Evolutionary conservation across 2,797 vertebrate species (phyloP), one percentile per base, ranked within the genome.

Genomic region (Miichthys miiuy): DNA sequence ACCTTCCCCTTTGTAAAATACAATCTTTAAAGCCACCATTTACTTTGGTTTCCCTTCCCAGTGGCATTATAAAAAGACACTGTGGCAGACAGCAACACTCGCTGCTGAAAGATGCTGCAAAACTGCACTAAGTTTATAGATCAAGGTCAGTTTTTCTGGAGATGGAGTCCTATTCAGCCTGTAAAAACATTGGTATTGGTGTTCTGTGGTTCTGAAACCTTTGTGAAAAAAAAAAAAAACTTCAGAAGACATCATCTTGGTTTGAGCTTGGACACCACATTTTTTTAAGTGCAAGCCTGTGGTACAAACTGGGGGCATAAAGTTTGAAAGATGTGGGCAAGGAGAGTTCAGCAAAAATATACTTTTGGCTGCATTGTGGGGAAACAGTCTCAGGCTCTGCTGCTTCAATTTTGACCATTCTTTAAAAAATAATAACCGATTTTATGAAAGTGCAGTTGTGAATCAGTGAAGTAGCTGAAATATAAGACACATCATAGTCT

Each of bases 171-270:
- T 21, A 38, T 20, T 58, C 30, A 51, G n/a, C 50, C 48, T 14
- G 1, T 46, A 10, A 54, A 65, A 52, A 41, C n/a, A 46, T 14
- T 25, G 34, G 34, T 12, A 18, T 54, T 16, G 27, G 41, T 7
- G 16, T 50, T 73, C 16, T 41, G 65, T 52, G 17, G 14, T 16
- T 38, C 18, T 27, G 61, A 16, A 44, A 20, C 23, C 23, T 48
- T 20, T 71, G 30, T 54, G 14, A 54, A 25, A 47, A 11, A 61
- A 42, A 71, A 54, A n/a, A 48, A 56, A 21, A 41, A 60, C 7
- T 38, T 21, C 17, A 5, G 17, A 38, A 25, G n/a, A 48, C 21
- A 18, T 47, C 14, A 17, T 66, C 46, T 48, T 44, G 30, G 21
- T 50, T 38, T 18, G 11, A 25, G 46, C 16, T 55, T 47, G 17